Evolutionary conservation across 2,797 vertebrate genomes (phyloP).

Genomic region (Nyctalus aviator): DNA sequence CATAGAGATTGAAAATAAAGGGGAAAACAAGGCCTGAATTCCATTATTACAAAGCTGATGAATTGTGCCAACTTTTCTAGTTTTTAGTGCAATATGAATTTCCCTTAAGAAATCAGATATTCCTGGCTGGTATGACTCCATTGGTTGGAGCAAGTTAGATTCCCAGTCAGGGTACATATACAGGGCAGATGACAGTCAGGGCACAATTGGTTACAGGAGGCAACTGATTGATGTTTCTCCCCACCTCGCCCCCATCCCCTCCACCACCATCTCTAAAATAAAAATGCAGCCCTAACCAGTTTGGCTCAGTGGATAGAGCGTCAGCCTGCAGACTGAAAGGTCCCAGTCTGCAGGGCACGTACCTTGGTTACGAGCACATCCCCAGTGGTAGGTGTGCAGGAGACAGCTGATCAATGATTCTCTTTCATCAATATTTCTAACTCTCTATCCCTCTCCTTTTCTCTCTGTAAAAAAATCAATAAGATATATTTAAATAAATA

Average conservation of each 20-base stretch:
- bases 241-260: no score
- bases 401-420: background rate
- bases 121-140: background rate
- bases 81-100: constrained; percentile 53
- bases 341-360: background rate
- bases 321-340: background rate
- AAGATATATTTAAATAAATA: no score
- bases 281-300: no score
- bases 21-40: background rate
- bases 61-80: background rate
- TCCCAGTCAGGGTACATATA: background rate
- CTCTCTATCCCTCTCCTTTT: background rate
- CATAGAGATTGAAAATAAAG: constrained; percentile 3
- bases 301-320: no score
- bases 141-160: background rate
- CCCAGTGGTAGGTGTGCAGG: no score
- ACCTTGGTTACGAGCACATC: no score
- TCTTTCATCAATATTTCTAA: background rate
- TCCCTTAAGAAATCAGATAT: constrained; percentile 49
- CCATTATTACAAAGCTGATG: constrained; percentile 31
- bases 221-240: no score
- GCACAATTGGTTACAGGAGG: no score
- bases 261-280: no score
- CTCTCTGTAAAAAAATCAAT: no score
- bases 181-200: no score